These are phyloP conservation scores for Drosophila nannoptera DNA, from an alignment of 1,140 invertebrate genomes.

Conservation along the genomic window DNA sequence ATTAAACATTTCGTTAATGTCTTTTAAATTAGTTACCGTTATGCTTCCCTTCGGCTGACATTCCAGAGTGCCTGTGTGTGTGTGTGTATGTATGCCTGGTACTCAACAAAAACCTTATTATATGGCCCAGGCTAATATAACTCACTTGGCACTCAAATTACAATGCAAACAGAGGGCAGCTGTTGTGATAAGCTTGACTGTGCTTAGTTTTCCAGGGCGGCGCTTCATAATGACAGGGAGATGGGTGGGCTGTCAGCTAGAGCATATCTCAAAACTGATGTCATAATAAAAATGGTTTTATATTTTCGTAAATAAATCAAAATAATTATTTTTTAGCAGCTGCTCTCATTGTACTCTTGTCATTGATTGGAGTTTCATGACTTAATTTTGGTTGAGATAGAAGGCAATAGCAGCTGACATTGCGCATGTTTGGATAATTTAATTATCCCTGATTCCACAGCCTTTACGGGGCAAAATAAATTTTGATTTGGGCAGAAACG, in stretches of 20 bases:
- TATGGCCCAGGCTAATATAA: background rate
- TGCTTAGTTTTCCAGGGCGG: background rate
- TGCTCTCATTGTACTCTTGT: background rate
- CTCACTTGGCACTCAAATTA: conserved; percentile 22
- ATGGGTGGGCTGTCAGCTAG: conserved; percentile 4
- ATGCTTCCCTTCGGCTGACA: background rate
- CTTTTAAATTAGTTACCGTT: conserved; percentile 33
- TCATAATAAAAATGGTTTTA: too few species aligned
- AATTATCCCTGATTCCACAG: conserved; percentile 9
- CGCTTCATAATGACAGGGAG: conserved; percentile 15
- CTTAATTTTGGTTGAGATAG: background rate
- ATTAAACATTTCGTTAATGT: conserved; percentile 43
- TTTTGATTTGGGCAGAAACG: background rate
- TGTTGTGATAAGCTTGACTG: conserved; percentile 14
- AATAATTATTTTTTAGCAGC: background rate
- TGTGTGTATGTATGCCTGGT: too few species aligned
- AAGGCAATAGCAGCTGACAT: background rate
- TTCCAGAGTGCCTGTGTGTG: too few species aligned
- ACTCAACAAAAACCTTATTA: conserved; percentile 2
- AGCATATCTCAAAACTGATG: background rate
- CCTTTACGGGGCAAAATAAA: conserved; percentile 7
- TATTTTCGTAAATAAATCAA: too few species aligned
- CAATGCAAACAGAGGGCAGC: conserved; percentile 16
- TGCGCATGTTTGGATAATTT: conserved; percentile 22
- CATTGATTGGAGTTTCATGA: background rate